Conservation (phyloP, 2,888 invertebrate genomes). For the Lacanobia wlatinum region DNA sequence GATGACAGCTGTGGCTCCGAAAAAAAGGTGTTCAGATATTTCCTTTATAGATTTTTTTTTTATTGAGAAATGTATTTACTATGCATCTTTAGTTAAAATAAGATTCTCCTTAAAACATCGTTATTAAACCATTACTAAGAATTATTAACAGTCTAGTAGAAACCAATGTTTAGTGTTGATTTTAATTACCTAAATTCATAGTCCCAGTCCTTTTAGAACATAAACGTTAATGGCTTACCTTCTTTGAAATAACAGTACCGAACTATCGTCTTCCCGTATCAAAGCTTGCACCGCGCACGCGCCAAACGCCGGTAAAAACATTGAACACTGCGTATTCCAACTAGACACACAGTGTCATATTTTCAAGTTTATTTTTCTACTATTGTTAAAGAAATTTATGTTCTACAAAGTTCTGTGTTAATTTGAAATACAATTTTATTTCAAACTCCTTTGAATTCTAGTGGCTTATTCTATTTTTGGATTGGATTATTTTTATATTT, state of each 20-base stretch:
- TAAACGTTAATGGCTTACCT: constrained; percentile 55
- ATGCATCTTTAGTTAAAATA: neutral
- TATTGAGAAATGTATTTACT: neutral
- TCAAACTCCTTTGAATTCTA: constrained; percentile 37
- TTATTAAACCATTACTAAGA: constrained; percentile 38
- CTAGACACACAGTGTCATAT: constrained; percentile 54
- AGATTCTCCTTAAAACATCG: constrained; percentile 18
- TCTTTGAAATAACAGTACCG: constrained; percentile 51
- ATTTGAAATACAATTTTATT: constrained; percentile 41
- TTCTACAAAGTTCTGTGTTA: constrained; percentile 51
- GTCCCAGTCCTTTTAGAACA: constrained; percentile 39
- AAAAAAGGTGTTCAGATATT: too few relatives aligned
- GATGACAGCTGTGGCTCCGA: too few relatives aligned
- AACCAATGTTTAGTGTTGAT: constrained; percentile 48
- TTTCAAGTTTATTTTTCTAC: constrained; percentile 52
- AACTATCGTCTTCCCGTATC: constrained; percentile 57
- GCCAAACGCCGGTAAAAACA: constrained; percentile 60
- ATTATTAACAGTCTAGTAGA: constrained; percentile 36
- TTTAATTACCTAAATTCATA: constrained; percentile 57
- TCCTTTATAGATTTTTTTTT: too few relatives aligned
- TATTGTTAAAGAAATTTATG: constrained; percentile 37
- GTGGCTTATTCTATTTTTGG: constrained; percentile 38
- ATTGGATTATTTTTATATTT: constrained; percentile 46
- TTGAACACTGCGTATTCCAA: constrained; percentile 62
- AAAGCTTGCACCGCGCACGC: constrained; percentile 65